Evolutionary conservation across 2,888 invertebrate species (phyloP), one percentile per base, ranked within the genome.

Genomic region (Rhopalosiphum nymphaeae): DNA sequence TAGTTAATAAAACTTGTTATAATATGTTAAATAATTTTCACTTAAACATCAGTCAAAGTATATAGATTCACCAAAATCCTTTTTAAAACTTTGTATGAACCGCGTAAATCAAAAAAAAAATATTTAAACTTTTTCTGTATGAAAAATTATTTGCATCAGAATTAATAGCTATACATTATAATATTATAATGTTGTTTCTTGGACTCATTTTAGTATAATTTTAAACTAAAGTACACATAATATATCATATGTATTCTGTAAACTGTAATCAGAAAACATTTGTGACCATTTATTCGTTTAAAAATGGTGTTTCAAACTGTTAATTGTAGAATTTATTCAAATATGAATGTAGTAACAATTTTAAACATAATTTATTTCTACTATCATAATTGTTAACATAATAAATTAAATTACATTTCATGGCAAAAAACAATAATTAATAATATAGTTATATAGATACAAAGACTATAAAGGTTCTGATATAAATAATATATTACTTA

Each of bases 51-150:
- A 5, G 46, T 26, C 29, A n/a, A 46, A 61, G 25, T 36, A 61
- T 21, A 44, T 44, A 89, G 16, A n/a, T 61, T 61, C 46, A 46
- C 61, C 25, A 46, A 46, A 90, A 61, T 90, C 46, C 25, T n/a
- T 90, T 90, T 90, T 10, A 90, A 90, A 90, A 67, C 61, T 90
- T n/a, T 2, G 16, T 67, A 67, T 13, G 89, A 13, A 56, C 5
- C 56, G 0, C 3, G 1, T 10, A 89, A 36, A 89, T n/a, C 7
- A 89, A 29, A 89, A 44, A 61, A 29, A 44, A 53, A 53, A 53
- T 3, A 16, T n/a, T 90, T n/a, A 90, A 90, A 90, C 61, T 67
- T 46, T 42, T 61, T 46, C 21, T 25, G 25, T n/a, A 25, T n/a
- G 10, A 16, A 61, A 21, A 36, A 78, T 36, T 78, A 21, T 29